Percentiles rank a stretch among this genome's conserved stretches.
These are phyloP conservation scores for Xiphophorus hellerii DNA, from an alignment of 2,113 vertebrate species.

Conservation along the genomic window DNA sequence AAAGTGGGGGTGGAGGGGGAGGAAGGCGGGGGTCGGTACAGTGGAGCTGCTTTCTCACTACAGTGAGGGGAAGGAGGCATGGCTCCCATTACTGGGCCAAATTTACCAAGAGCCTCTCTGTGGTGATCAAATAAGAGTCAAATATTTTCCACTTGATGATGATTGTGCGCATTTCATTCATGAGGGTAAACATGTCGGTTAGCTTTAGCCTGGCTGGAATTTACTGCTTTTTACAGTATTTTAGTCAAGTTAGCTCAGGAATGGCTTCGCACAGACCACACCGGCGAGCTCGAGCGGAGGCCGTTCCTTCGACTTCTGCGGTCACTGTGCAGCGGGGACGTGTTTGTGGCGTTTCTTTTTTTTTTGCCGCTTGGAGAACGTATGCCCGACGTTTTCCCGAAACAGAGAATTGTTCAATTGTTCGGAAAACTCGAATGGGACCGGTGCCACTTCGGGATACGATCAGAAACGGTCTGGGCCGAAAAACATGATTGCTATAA, in stretches of 20 bases:
- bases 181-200: constrained; percentile 42
- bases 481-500: neutral
- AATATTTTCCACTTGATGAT: constrained; percentile 63
- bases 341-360: neutral
- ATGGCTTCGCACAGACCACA: constrained; percentile 24
- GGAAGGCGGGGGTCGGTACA: constrained; percentile 15
- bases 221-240: constrained; percentile 38
- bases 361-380: neutral
- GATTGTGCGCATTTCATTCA: constrained; percentile 48
- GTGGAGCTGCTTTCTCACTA: constrained; percentile 37
- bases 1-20: neutral
- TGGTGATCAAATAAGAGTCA: constrained; percentile 50
- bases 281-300: constrained; percentile 1
- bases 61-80: constrained; percentile 29
- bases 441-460: neutral
- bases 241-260: constrained; percentile 13
- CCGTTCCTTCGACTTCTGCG: neutral
- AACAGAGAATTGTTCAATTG: too few relatives aligned
- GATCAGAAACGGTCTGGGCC: neutral
- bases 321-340: neutral
- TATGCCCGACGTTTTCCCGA: neutral
- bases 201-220: constrained; percentile 41
- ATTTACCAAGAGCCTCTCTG: constrained; percentile 53
- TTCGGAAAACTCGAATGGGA: neutral
- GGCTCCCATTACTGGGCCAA: constrained; percentile 57